phyloP scores from a whole-genome alignment of 30 jellyfish, hydroid and myxozoan genomes.

The Pseudorhiza aurosa region DNA sequence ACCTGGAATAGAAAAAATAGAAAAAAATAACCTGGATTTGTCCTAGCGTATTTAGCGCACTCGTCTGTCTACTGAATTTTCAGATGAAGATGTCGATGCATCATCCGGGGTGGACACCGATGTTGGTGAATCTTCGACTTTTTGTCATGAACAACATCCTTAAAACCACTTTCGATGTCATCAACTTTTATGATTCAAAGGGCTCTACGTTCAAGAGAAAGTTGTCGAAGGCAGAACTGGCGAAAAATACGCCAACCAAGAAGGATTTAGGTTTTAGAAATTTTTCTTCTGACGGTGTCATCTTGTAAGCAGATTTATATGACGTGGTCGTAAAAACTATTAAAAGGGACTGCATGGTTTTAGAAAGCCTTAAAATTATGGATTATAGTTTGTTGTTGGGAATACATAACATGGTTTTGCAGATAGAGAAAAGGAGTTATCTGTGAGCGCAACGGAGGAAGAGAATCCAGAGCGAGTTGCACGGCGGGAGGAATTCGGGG shows the following conservation, averaged over 20 bases:
- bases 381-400: constrained; percentile 96
- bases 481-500: constrained; percentile 80
- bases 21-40: too few species aligned
- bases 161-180: constrained; percentile 83
- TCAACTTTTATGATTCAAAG: constrained; percentile 78
- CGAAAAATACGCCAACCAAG: constrained; percentile 92
- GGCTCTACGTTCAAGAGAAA: constrained; percentile 97
- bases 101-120: too few species aligned
- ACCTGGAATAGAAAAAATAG: too few species aligned
- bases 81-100: too few species aligned
- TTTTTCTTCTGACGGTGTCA: constrained; percentile 81
- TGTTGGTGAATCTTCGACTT: too few species aligned
- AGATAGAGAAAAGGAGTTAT: constrained; percentile 68
- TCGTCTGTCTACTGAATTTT: too few species aligned
- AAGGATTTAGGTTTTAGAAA: constrained; percentile 88
- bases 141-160: constrained; percentile 89
- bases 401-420: constrained; percentile 85
- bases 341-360: constrained; percentile 85
- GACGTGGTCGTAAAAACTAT: constrained; percentile 91
- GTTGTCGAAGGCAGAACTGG: constrained; percentile 85
- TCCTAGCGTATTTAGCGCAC: too few species aligned
- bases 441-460: neutral
- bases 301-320: constrained; percentile 81
- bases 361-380: constrained; percentile 93
- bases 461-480: constrained; percentile 57